phyloP scores from a whole-genome alignment of 2,888 invertebrate genomes.

The Antitype chi region DNA sequence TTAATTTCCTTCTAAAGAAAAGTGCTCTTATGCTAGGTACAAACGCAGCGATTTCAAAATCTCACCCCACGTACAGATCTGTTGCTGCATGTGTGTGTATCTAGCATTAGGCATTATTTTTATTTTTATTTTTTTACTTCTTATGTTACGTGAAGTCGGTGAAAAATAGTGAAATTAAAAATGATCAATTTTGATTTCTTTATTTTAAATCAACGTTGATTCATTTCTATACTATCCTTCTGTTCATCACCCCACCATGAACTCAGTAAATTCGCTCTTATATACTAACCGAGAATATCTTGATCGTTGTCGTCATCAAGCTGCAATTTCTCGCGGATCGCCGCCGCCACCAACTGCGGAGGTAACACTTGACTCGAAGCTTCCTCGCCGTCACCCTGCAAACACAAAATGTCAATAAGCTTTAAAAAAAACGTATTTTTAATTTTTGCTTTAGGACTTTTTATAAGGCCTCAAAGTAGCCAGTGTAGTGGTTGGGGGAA shows the following conservation, averaged over 20 bases:
- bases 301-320: conserved; percentile 95
- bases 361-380: conserved; percentile 84
- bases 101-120: not conserved
- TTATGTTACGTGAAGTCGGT: not conserved
- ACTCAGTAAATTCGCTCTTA: not conserved
- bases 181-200: not conserved
- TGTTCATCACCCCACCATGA: not conserved
- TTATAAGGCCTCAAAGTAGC: not conserved
- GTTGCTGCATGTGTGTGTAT: not conserved
- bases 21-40: not conserved
- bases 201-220: not conserved
- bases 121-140: not conserved
- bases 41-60: not conserved
- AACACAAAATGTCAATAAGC: not conserved
- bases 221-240: not conserved
- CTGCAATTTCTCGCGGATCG: conserved; percentile 94
- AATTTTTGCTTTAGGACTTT: too few species aligned
- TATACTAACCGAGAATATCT: conserved; percentile 92
- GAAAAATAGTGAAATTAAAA: not conserved
- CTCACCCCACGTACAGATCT: too few species aligned
- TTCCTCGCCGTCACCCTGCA: conserved; percentile 85
- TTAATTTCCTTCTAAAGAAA: not conserved
- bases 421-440: not conserved
- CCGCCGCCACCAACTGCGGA: conserved; percentile 92
- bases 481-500: not conserved